phyloP scores from a whole-genome alignment of 2,113 vertebrate species.

The Psephotus haematonotus region DNA sequence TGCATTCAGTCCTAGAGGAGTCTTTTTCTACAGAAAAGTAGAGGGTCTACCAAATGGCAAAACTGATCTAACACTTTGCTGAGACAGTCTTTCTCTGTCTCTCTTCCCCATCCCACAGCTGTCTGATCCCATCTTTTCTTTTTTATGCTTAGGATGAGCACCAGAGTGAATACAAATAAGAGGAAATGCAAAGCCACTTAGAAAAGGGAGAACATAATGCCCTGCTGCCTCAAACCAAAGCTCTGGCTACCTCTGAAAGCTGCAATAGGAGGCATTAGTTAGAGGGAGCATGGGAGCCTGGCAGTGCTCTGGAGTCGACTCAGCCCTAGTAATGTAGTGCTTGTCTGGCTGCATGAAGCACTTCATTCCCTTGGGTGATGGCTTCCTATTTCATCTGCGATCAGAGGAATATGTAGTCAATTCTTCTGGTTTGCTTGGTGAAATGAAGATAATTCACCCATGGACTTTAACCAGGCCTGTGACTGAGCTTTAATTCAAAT shows the following conservation, averaged over 20 bases:
- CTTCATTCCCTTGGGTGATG: not conserved
- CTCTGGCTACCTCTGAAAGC: not conserved
- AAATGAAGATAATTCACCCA: not conserved
- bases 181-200: not conserved
- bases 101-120: not conserved
- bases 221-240: not conserved
- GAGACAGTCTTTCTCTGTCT: not conserved
- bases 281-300: not conserved
- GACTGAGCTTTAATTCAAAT: not conserved
- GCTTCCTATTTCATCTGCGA: not conserved
- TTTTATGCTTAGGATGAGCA: not conserved
- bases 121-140: not conserved
- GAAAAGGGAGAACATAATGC: not conserved
- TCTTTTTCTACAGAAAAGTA: not conserved
- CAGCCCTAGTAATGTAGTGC: not conserved
- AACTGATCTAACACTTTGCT: not conserved
- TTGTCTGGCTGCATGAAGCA: not conserved
- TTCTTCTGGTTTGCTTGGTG: not conserved
- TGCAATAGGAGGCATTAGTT: not conserved
- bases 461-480: not conserved
- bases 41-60: not conserved
- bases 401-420: not conserved
- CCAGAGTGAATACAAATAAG: not conserved
- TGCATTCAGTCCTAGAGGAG: not conserved
- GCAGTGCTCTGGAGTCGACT: not conserved